Evolutionary conservation across 2,113 vertebrate species (phyloP).

Genomic region (Ochotona curzoniae): DNA sequence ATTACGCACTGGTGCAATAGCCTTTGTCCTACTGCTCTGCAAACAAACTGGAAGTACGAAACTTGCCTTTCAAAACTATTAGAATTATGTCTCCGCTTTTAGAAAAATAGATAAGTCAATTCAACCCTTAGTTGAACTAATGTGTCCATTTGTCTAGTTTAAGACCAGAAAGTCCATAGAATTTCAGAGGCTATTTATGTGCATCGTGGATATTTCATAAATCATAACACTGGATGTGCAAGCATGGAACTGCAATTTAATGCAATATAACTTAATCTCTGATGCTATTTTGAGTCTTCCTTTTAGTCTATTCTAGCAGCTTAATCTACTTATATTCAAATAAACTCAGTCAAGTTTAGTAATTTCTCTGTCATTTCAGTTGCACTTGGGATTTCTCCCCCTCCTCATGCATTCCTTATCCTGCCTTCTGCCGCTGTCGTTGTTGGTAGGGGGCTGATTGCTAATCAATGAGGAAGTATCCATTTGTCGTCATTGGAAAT

Average conservation of each 20-base stretch:
- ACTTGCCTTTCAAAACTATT: constrained; percentile 26
- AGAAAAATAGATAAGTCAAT: background rate
- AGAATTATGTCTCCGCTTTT: background rate
- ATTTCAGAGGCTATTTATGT: background rate
- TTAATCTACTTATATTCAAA: constrained; percentile 43
- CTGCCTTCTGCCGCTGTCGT: background rate
- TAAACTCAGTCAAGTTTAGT: background rate
- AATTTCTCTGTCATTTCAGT: background rate
- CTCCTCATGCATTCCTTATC: background rate
- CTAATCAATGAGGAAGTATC: background rate
- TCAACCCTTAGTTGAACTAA: background rate
- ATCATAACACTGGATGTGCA: background rate
- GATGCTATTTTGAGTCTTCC: constrained; percentile 40
- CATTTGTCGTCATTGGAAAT: background rate
- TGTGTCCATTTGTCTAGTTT: background rate
- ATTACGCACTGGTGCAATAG: no score
- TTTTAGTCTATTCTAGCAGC: background rate
- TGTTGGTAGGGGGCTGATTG: background rate
- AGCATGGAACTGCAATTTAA: constrained; percentile 16
- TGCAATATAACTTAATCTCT: background rate
- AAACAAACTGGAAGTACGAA: background rate
- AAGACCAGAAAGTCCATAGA: background rate
- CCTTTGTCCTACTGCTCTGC: background rate
- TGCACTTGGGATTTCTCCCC: background rate
- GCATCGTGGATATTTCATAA: background rate